Percentiles rank a stretch among this genome's conserved stretches.
These are phyloP conservation scores for Chauna torquata DNA, from an alignment of 2,113 vertebrate genomes.

Conservation along the genomic window DNA sequence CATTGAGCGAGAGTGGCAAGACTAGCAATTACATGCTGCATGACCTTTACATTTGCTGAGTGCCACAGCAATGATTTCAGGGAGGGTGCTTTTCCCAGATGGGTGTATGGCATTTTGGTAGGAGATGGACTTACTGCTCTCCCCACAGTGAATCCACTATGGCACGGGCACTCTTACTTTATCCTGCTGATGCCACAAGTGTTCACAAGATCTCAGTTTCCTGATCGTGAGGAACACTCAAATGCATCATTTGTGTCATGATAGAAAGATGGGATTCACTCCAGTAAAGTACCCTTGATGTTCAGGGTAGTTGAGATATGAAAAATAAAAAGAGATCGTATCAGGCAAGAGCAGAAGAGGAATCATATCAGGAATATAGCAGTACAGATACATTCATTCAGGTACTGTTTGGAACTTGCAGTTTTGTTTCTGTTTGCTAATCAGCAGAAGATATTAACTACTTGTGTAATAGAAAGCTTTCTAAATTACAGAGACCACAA, in stretches of 20 bases:
- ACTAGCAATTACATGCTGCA: not conserved
- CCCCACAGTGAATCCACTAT: not conserved
- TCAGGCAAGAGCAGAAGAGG: not conserved
- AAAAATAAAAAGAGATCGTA: not conserved
- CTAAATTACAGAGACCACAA: not conserved
- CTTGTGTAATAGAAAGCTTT: not conserved
- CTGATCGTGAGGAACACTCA: not conserved
- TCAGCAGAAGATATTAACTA: not conserved
- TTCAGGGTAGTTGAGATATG: not conserved
- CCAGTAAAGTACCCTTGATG: not conserved
- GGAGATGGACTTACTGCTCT: not conserved
- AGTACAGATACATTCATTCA: not conserved
- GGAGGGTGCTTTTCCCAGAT: not conserved
- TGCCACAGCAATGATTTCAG: not conserved
- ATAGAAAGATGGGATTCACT: not conserved
- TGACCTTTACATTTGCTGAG: not conserved
- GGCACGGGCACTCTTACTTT: not conserved
- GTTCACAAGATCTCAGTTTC: not conserved
- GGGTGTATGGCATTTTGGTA: not conserved
- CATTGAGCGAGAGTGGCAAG: not conserved
- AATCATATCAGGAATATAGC: not conserved
- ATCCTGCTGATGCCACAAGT: not conserved
- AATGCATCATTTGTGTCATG: not conserved
- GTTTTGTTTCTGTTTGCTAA: not conserved
- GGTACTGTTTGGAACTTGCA: not conserved